These are phyloP conservation scores for Pluvianellus socialis DNA, from an alignment of 2,113 vertebrate genomes.

Conservation along the genomic window DNA sequence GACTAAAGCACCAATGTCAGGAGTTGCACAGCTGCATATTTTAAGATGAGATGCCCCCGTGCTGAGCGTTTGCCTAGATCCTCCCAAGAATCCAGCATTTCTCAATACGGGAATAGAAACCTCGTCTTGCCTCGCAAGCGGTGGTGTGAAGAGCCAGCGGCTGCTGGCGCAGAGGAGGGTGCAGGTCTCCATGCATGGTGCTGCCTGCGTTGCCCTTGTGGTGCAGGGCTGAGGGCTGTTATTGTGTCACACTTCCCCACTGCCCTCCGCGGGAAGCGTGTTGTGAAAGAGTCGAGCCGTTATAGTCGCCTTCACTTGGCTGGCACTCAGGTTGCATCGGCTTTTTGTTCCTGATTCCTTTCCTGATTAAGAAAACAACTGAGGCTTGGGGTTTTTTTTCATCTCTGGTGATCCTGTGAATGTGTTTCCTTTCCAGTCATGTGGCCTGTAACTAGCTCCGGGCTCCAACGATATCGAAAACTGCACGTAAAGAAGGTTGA, in stretches of 20 bases:
- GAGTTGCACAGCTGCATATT: not conserved
- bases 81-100: not conserved
- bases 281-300: not conserved
- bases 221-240: not conserved
- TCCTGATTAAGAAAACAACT: not conserved
- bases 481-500: not conserved
- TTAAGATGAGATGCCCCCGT: not conserved
- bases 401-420: not conserved
- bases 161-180: not conserved
- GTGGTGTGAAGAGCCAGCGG: not conserved
- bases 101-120: not conserved
- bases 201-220: not conserved
- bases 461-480: not conserved
- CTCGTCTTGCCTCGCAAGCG: not conserved
- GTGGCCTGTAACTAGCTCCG: not conserved
- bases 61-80: not conserved
- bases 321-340: not conserved
- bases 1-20: not conserved
- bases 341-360: not conserved
- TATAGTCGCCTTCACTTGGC: not conserved
- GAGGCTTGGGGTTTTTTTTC: not conserved
- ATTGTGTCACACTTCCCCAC: not conserved
- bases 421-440: not conserved
- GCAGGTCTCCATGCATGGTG: accelerated
- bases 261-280: not conserved